Evolutionary conservation across 2,113 vertebrate species (phyloP).

Genomic region (Spea multiplicata): DNA sequence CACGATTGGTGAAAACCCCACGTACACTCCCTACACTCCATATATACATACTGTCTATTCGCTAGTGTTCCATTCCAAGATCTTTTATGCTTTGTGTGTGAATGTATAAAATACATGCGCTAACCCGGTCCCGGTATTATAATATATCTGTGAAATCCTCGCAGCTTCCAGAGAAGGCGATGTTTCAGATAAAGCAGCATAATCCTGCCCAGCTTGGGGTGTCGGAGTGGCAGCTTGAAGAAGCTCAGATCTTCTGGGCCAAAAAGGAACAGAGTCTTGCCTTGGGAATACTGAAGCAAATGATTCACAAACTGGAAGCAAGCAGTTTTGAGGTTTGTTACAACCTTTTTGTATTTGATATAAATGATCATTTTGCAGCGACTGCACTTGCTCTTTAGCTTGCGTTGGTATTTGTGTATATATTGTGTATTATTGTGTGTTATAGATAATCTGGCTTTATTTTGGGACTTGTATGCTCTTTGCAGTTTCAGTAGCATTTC

Average conservation of each 20-base stretch:
- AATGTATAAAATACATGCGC: too few species aligned
- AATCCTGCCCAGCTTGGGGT: conserved; percentile 51
- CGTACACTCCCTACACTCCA: too few species aligned
- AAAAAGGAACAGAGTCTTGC: conserved; percentile 89
- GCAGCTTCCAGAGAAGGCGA: conserved; percentile 88
- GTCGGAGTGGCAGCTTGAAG: conserved; percentile 86
- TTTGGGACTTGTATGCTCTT: not conserved
- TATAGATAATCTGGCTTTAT: too few species aligned
- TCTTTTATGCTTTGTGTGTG: too few species aligned
- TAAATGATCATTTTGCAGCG: not conserved
- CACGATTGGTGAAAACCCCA: too few species aligned
- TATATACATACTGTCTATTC: too few species aligned
- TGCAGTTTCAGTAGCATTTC: not conserved
- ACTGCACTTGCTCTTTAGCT: not conserved
- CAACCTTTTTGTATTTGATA: not conserved
- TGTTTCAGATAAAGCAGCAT: conserved; percentile 86
- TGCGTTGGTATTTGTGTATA: not conserved
- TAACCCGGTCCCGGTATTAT: too few species aligned
- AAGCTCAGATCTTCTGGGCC: conserved; percentile 95
- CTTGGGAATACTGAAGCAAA: conserved; percentile 79
- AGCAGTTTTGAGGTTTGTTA: conserved; percentile 58
- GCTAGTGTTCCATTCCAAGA: too few species aligned
- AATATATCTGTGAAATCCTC: conserved; percentile 15
- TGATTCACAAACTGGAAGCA: conserved; percentile 81
- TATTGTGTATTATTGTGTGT: too few species aligned